phyloP scores from a whole-genome alignment of 2,113 vertebrate species.

The Haemorhous mexicanus region DNA sequence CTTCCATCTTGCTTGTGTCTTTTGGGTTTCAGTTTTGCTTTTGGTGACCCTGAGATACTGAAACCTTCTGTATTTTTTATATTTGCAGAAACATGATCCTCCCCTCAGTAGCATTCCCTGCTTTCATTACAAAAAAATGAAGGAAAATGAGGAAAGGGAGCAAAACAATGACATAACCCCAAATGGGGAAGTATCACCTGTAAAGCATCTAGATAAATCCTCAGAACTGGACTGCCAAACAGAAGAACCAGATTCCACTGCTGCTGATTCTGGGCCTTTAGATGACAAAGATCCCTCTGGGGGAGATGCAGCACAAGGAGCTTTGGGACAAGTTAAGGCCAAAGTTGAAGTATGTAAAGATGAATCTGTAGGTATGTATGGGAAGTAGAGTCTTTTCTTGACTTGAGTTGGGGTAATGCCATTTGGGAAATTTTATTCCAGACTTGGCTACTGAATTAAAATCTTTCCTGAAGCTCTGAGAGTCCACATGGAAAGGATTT shows the following conservation, averaged over 20 bases:
- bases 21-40: neutral
- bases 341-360: slow-evolving; percentile 99
- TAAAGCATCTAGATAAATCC: slow-evolving; percentile 70
- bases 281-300: slow-evolving; percentile 73
- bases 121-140: slow-evolving; percentile 98
- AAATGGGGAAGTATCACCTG: slow-evolving; percentile 72
- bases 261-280: slow-evolving; percentile 58
- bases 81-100: slow-evolving; percentile 94
- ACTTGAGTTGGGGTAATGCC: neutral
- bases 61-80: neutral
- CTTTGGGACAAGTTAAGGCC: slow-evolving; percentile 94
- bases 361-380: slow-evolving; percentile 91
- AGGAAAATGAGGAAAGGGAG: slow-evolving; percentile 90
- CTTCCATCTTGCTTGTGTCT: neutral
- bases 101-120: slow-evolving; percentile 97
- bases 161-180: slow-evolving; percentile 82
- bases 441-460: neutral
- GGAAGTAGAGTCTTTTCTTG: neutral
- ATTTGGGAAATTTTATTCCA: neutral
- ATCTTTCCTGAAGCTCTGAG: neutral
- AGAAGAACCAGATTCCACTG: slow-evolving; percentile 79
- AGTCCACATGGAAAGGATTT: neutral
- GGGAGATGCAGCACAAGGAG: slow-evolving; percentile 84
- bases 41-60: neutral
- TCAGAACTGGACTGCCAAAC: slow-evolving; percentile 71